phyloP scores from a whole-genome alignment of 2,888 invertebrate species.

The Standfussiana lucernea region DNA sequence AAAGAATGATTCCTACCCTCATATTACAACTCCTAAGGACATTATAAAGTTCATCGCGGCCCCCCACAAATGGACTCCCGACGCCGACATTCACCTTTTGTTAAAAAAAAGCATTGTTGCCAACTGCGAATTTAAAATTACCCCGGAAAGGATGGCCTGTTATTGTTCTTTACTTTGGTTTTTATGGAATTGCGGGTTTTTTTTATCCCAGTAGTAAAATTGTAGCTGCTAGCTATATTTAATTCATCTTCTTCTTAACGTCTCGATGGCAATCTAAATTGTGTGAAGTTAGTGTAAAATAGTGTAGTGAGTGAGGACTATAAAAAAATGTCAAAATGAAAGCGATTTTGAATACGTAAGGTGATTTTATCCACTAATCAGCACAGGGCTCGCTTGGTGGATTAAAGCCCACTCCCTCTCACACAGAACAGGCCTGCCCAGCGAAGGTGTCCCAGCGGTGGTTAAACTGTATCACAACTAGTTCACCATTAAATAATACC shows the following conservation, averaged over 20 bases:
- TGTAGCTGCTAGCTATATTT: no score
- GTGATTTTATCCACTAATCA: neutral
- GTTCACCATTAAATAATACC: constrained; percentile 15
- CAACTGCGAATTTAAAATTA: constrained; percentile 46
- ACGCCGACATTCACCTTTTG: constrained; percentile 51
- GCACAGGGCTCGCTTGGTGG: neutral
- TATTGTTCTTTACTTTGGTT: constrained; percentile 50
- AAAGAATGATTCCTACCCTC: constrained; percentile 49
- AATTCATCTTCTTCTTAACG: no score
- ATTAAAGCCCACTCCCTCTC: neutral
- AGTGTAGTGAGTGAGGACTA: no score
- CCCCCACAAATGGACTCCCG: constrained; percentile 42
- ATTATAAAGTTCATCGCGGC: constrained; percentile 55
- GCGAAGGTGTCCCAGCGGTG: no score
- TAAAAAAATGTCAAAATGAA: neutral
- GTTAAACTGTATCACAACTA: neutral
- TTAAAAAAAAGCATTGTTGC: constrained; percentile 53
- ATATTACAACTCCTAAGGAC: constrained; percentile 53
- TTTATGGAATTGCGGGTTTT: constrained; percentile 19
- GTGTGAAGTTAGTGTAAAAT: no score
- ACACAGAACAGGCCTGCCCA: neutral
- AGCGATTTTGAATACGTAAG: neutral
- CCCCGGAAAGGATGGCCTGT: constrained; percentile 64
- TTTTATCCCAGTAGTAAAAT: neutral
- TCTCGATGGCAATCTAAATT: no score